phyloP scores from a whole-genome alignment of 2,113 vertebrate genomes.

The Lepus europaeus region DNA sequence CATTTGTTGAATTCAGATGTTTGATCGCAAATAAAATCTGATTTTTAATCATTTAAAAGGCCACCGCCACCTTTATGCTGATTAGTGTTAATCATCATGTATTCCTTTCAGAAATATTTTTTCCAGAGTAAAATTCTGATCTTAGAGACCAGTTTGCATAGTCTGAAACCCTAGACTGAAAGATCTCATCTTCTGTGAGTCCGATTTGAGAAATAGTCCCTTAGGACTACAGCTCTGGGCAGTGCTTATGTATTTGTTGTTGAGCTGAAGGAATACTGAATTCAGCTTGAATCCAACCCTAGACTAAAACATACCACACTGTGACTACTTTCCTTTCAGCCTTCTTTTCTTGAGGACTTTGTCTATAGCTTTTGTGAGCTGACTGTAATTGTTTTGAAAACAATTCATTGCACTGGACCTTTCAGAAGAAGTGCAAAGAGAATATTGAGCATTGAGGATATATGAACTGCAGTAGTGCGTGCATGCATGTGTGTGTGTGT shows the following conservation, averaged over 20 bases:
- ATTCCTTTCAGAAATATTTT: neutral
- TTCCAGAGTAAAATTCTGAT: slow-evolving; percentile 50
- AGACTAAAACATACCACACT: neutral
- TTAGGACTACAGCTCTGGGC: slow-evolving; percentile 56
- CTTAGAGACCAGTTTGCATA: slow-evolving; percentile 20
- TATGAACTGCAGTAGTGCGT: neutral
- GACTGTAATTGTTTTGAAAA: slow-evolving; percentile 10
- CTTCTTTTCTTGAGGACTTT: neutral
- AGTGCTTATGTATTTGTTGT: slow-evolving; percentile 70
- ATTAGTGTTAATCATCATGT: slow-evolving; percentile 19
- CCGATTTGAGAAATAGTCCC: slow-evolving; percentile 72
- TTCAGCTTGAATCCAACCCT: slow-evolving; percentile 69
- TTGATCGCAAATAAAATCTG: neutral
- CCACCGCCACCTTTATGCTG: slow-evolving; percentile 30
- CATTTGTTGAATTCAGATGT: neutral
- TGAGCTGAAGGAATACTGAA: slow-evolving; percentile 42
- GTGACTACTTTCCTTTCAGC: neutral
- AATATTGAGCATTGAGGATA: neutral
- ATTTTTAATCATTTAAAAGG: slow-evolving; percentile 50
- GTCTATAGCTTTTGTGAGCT: neutral
- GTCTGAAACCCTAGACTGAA: neutral
- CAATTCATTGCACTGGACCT: neutral
- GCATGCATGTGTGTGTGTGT: neutral
- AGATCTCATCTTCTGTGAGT: slow-evolving; percentile 60
- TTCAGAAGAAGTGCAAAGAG: neutral